phyloP scores from a whole-genome alignment of 2,113 vertebrate genomes.

The Grantiella picta region DNA sequence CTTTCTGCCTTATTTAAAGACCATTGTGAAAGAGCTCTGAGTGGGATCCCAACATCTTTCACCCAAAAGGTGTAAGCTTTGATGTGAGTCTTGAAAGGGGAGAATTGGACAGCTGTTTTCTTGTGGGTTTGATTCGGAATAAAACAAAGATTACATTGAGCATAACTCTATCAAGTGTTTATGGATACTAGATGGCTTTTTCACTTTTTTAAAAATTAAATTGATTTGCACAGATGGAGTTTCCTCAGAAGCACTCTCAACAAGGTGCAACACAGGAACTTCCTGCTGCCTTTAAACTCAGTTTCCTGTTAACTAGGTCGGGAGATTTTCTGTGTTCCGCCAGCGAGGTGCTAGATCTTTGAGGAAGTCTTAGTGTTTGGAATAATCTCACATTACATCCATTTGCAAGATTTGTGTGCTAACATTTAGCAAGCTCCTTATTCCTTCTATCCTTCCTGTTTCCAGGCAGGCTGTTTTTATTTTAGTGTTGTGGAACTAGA shows the following conservation, averaged over 20 bases:
- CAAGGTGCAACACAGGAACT: not conserved
- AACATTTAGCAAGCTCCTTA: not conserved
- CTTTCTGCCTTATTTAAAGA: conserved; percentile 2
- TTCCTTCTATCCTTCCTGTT: not conserved
- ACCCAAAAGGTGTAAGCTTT: not conserved
- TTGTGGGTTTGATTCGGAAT: not conserved
- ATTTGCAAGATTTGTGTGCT: not conserved
- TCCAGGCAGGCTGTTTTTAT: not conserved
- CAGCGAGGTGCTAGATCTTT: not conserved
- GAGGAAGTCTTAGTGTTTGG: not conserved
- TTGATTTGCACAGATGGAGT: not conserved
- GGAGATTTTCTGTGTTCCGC: not conserved
- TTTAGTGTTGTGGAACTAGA: not conserved
- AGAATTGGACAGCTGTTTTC: not conserved
- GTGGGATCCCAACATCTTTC: not conserved
- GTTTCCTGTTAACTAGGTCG: not conserved
- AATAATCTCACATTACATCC: not conserved
- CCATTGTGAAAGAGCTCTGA: not conserved
- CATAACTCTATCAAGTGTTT: not conserved
- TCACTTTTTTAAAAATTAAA: not conserved
- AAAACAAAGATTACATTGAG: not conserved
- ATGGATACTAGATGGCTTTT: not conserved
- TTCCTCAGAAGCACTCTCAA: not conserved
- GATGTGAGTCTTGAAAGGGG: not conserved
- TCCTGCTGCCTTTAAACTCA: not conserved